These are phyloP conservation scores for Geodia barretti DNA, from an alignment of 37 sponge, comb jelly and placozoan species.

Conservation along the genomic window DNA sequence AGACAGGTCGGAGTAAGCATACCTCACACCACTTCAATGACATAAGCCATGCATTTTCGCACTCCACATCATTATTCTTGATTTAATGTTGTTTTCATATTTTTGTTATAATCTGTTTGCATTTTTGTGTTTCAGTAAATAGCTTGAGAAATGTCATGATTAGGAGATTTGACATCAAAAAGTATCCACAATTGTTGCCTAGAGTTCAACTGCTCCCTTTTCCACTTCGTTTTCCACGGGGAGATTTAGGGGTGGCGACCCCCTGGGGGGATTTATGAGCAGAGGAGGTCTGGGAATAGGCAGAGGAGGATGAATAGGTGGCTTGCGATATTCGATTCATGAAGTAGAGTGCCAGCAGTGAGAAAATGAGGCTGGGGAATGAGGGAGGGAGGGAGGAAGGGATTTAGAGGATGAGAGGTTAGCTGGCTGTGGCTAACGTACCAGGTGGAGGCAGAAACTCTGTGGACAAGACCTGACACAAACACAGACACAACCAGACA, in stretches of 20 bases:
- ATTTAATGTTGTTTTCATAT: too few relatives aligned
- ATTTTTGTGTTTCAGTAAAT: too few relatives aligned
- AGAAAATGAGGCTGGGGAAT: conserved; percentile 69
- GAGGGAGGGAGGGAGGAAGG: neutral
- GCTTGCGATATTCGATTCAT: conserved; percentile 76
- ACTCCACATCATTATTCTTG: too few relatives aligned
- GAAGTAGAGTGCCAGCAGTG: conserved; percentile 78
- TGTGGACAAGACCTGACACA: conserved; percentile 75
- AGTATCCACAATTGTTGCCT: too few relatives aligned
- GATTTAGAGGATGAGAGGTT: neutral
- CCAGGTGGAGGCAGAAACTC: conserved; percentile 88
- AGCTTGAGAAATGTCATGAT: too few relatives aligned
- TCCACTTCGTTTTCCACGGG: conserved; percentile 12
- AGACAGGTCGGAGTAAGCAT: neutral
- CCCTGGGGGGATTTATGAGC: neutral
- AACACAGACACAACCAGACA: conserved; percentile 53
- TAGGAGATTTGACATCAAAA: too few relatives aligned
- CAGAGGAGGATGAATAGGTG: conserved; percentile 7
- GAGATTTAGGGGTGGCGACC: conserved; percentile 25
- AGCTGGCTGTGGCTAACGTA: conserved; percentile 16
- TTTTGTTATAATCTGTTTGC: too few relatives aligned
- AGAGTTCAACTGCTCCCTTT: too few relatives aligned
- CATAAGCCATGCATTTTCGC: too few relatives aligned
- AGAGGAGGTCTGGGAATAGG: neutral
- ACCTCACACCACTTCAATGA: neutral